These are phyloP conservation scores for Tangara arthus DNA, from an alignment of 2,797 vertebrate species.

Conservation along the genomic window DNA sequence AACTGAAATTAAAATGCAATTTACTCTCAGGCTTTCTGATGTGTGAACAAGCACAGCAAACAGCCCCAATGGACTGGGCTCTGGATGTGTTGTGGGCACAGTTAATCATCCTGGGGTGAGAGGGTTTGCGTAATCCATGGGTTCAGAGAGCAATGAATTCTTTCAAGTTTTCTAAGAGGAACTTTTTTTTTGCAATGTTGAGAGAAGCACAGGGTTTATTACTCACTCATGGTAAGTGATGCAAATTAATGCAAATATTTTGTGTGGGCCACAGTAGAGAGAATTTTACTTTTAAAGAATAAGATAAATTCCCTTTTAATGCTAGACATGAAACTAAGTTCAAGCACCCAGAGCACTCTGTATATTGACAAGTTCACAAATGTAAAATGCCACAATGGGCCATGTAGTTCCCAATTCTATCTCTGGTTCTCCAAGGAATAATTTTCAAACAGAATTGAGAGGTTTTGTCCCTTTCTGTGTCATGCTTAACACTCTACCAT, in stretches of 20 bases:
- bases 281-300: neutral
- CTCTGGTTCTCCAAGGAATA: neutral
- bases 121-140: neutral
- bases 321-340: neutral
- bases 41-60: neutral
- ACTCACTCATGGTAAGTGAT: neutral
- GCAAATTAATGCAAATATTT: constrained; percentile 48
- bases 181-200: neutral
- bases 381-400: neutral
- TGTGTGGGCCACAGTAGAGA: neutral
- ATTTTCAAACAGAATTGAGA: neutral
- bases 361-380: neutral
- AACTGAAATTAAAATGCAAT: constrained; percentile 12
- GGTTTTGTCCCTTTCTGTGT: neutral
- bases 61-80: neutral
- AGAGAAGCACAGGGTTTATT: neutral
- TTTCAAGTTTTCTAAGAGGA: neutral
- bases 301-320: neutral
- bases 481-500: neutral
- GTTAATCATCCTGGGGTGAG: neutral
- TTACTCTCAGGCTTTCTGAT: neutral
- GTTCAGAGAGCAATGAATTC: neutral
- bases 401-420: neutral
- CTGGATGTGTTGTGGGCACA: neutral
- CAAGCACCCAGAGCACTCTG: neutral